A percentile compares a stretch with the other conserved stretches of the same genome.
phyloP scores from a whole-genome alignment of 1,140 invertebrate genomes.

The Adoxophyes honmai region DNA sequence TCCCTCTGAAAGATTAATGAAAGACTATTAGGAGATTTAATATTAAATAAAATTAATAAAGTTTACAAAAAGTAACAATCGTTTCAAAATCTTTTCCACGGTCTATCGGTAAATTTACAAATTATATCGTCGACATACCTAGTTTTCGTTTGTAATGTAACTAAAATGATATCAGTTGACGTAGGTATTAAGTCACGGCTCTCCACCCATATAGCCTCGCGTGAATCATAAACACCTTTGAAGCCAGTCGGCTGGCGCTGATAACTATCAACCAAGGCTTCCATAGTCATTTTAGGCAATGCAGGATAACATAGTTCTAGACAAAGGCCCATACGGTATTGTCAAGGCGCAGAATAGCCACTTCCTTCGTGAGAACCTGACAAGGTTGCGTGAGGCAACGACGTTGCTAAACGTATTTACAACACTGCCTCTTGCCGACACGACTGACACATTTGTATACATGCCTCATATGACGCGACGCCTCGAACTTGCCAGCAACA shows the following conservation, averaged over 20 bases:
- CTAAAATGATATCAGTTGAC: conserved; percentile 22
- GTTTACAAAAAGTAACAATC: no score
- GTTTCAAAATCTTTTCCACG: no score
- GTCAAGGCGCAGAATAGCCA: conserved; percentile 75
- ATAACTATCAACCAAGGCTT: conserved; percentile 1
- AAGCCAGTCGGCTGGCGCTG: neutral
- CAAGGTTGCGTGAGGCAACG: conserved; percentile 74
- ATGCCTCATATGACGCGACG: conserved; percentile 25
- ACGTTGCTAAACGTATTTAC: conserved; percentile 75
- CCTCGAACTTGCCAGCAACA: conserved; percentile 1
- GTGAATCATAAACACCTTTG: conserved; percentile 18
- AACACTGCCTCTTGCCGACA: conserved; percentile 69
- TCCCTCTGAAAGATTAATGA: conserved; percentile 17
- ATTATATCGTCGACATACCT: no score
- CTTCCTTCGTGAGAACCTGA: conserved; percentile 73
- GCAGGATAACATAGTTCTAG: conserved; percentile 61
- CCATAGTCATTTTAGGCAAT: conserved; percentile 51
- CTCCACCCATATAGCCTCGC: conserved; percentile 15
- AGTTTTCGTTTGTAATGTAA: neutral
- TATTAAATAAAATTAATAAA: no score
- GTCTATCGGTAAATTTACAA: no score
- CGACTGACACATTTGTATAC: conserved; percentile 60
- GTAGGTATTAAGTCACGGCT: conserved; percentile 28
- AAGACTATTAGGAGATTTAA: no score
- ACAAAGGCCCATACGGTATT: conserved; percentile 74